Base-by-base conservation (phyloP, 1,140 invertebrate genomes). In the Epicauta chinensis region DNA sequence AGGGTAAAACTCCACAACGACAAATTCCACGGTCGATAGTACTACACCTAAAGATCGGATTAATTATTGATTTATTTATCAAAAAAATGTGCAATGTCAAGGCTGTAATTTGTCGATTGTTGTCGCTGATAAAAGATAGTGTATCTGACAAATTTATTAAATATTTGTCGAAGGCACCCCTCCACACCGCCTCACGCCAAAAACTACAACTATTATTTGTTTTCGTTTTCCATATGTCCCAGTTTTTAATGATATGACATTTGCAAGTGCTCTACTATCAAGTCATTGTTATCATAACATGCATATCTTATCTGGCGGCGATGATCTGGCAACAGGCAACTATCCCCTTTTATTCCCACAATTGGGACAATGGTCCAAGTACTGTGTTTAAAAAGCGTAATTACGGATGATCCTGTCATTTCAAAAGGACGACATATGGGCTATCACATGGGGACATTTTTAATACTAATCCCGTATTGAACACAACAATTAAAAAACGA, bases 221-320 rank as follows among this genome's bases (percentile, higher is more conserved):
- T 47, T 45, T 40, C 40, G 38, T 34, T 52, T 52, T 23, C 23
- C 23, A 45, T 38, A 40, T 44, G 16, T 37, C 46, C 43, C 47
- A 13, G 15, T 36, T 46, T 36, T 32, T 44, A 51, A 59, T 48
- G 53, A 44, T 43, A 53, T 65, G 63, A 63, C 60, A 64, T 65
- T 65, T 61, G 60, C 64, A 65, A 62, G 58, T 59, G 57, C 51
- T 51, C 43, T 53, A 50, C 52, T 35, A 53, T 56, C 58, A 63
- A 60, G 61, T 65, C 64, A 63, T 61, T 58, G 58, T 58, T 55
- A 56, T 55, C 56, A 53, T 46, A 49, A 43, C 62, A 50, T 67
- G 65, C 66, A 66, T 66, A 67, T 66, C 64, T 67, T 67, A 67
- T 67, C 65, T 66, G 56, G 44, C 56, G 56, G 58, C 51, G 51